Conservation (phyloP, 2,888 invertebrate genomes). For the Iphiclides podalirius region DNA sequence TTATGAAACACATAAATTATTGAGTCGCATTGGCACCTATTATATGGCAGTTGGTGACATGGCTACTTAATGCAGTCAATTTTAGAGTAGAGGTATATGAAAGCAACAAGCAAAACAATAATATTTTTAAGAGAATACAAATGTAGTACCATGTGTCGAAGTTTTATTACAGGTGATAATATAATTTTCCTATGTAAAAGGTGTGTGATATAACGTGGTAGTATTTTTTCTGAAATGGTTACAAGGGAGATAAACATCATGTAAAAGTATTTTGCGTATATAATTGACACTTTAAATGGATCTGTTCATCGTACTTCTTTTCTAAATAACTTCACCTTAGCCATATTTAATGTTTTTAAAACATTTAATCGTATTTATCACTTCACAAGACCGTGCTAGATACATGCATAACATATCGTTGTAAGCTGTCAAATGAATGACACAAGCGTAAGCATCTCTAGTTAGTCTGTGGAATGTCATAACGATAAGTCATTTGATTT, state of each 20-base stretch:
- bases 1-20: too few relatives aligned
- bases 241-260: constrained; percentile 29
- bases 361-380: neutral
- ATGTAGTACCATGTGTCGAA: constrained; percentile 64
- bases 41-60: too few relatives aligned
- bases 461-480: too few relatives aligned
- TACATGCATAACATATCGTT: too few relatives aligned
- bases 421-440: too few relatives aligned
- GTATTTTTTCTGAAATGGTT: constrained; percentile 31
- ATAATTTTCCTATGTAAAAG: constrained; percentile 43
- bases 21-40: too few relatives aligned
- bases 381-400: neutral
- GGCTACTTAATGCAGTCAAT: too few relatives aligned
- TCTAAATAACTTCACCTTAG: neutral
- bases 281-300: neutral
- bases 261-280: constrained; percentile 1
- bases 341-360: neutral
- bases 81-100: too few relatives aligned
- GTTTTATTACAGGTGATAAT: constrained; percentile 48
- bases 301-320: neutral
- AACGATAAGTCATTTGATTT: too few relatives aligned
- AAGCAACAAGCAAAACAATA: too few relatives aligned
- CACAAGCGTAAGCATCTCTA: too few relatives aligned
- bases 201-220: constrained; percentile 45
- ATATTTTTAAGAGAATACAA: too few relatives aligned